Percentiles rank a stretch among this genome's conserved stretches.
phyloP scores from a whole-genome alignment of 2,888 invertebrate genomes.

The Drosophila kambysellisi region DNA sequence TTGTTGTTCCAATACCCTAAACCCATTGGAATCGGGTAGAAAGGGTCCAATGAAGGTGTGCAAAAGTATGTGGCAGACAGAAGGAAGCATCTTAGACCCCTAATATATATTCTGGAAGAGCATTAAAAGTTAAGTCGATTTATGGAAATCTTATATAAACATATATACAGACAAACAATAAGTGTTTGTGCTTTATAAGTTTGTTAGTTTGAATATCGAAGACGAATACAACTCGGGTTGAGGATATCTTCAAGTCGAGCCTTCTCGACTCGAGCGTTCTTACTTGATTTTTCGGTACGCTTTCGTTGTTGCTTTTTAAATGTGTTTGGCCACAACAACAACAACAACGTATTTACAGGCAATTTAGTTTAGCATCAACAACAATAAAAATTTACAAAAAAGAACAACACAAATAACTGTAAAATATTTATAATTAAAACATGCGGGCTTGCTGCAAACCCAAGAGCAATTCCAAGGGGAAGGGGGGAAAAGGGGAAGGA shows the following conservation, averaged over 20 bases:
- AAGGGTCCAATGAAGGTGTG: neutral
- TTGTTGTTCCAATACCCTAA: constrained; percentile 10
- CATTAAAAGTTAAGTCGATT: neutral
- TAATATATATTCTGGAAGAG: neutral
- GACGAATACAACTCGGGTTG: neutral
- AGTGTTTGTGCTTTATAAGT: neutral
- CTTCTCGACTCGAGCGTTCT: neutral
- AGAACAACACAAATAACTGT: constrained; percentile 31
- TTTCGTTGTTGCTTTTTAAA: constrained; percentile 23
- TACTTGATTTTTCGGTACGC: constrained; percentile 1
- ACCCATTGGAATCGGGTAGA: neutral
- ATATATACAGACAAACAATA: neutral
- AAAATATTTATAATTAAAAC: constrained; percentile 46
- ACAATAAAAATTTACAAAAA: constrained; percentile 8
- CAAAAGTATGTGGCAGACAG: neutral
- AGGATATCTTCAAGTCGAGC: neutral
- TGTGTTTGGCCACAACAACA: constrained; percentile 62
- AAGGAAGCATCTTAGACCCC: neutral
- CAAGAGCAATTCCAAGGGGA: neutral
- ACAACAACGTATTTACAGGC: constrained; percentile 55
- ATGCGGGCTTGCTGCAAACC: constrained; percentile 8
- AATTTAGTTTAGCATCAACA: constrained; percentile 43
- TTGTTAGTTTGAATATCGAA: neutral
- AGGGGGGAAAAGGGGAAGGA: constrained; percentile 1
- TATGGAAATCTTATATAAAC: neutral